Percentiles rank a stretch among this genome's conserved stretches.
These are phyloP conservation scores for Hyalella azteca DNA, from an alignment of 2,888 invertebrate genomes.

Conservation along the genomic window DNA sequence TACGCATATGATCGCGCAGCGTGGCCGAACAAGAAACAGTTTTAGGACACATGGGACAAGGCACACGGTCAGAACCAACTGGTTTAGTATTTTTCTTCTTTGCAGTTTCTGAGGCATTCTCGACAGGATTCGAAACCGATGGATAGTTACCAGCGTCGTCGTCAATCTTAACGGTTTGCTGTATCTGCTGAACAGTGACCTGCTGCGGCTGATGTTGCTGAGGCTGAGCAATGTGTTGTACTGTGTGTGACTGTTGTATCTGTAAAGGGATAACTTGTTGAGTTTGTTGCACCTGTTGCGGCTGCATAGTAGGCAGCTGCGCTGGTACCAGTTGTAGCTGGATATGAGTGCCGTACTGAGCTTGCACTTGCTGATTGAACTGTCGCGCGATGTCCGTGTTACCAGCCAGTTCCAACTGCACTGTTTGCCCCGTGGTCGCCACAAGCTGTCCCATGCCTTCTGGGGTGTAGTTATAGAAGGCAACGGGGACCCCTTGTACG, in stretches of 20 bases:
- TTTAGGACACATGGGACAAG: slow-evolving; percentile 54
- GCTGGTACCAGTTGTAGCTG: slow-evolving; percentile 52
- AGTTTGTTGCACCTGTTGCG: slow-evolving; percentile 5
- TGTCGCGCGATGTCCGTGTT: slow-evolving; percentile 56
- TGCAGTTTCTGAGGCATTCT: not conserved
- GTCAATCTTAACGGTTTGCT: slow-evolving; percentile 36
- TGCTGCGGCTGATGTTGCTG: not conserved
- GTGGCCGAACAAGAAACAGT: slow-evolving; percentile 57
- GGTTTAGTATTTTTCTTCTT: not conserved
- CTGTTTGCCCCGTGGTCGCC: slow-evolving; percentile 50
- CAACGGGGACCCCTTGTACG: slow-evolving; percentile 46
- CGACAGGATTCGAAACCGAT: not conserved
- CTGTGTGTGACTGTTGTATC: slow-evolving; percentile 15
- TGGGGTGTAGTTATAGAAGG: slow-evolving; percentile 54
- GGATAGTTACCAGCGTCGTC: not conserved
- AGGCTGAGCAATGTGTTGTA: not conserved
- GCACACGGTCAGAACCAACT: slow-evolving; percentile 49
- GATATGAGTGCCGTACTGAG: slow-evolving; percentile 54
- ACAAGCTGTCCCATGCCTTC: slow-evolving; percentile 52
- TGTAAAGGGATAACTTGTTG: slow-evolving; percentile 27
- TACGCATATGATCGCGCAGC: slow-evolving; percentile 54
- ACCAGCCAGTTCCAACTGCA: slow-evolving; percentile 53
- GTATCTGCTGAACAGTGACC: not conserved
- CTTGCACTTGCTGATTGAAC: slow-evolving; percentile 57
- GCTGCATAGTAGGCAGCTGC: not conserved